Percentiles rank a stretch among this genome's conserved stretches.
Evolutionary conservation across 1,140 invertebrate genomes (phyloP).

Genomic region (Heliothis virescens): DNA sequence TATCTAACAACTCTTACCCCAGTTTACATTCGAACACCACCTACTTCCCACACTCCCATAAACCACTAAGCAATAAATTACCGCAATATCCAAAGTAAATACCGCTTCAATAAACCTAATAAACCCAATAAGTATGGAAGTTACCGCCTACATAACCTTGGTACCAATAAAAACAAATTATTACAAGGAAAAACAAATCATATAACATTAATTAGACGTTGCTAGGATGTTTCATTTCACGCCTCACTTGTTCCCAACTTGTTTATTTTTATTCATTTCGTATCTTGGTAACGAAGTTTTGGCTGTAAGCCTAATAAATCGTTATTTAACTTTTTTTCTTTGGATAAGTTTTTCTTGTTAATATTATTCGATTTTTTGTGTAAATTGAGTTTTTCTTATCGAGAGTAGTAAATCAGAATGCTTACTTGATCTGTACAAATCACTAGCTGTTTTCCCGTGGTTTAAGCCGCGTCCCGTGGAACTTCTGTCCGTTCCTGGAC

Average conservation of each 20-base stretch:
- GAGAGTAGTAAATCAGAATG: too few species aligned
- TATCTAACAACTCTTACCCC: neutral
- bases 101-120: conserved; percentile 10
- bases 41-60: neutral
- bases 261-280: neutral
- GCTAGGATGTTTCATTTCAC: conserved; percentile 8
- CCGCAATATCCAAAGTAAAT: conserved; percentile 29
- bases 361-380: too few species aligned
- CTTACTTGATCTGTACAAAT: too few species aligned
- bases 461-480: too few species aligned
- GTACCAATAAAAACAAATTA: conserved; percentile 29
- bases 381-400: too few species aligned
- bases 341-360: too few species aligned
- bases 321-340: too few species aligned
- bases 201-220: conserved; percentile 24
- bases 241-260: neutral
- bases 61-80: neutral
- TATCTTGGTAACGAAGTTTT: neutral
- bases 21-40: neutral
- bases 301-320: neutral
- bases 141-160: conserved; percentile 3
- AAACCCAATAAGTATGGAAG: conserved; percentile 26
- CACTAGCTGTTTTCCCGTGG: too few species aligned
- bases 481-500: too few species aligned
- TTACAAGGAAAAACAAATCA: conserved; percentile 34